phyloP scores from a whole-genome alignment of 2,797 vertebrate species.

The Pseudochirops corinnae region DNA sequence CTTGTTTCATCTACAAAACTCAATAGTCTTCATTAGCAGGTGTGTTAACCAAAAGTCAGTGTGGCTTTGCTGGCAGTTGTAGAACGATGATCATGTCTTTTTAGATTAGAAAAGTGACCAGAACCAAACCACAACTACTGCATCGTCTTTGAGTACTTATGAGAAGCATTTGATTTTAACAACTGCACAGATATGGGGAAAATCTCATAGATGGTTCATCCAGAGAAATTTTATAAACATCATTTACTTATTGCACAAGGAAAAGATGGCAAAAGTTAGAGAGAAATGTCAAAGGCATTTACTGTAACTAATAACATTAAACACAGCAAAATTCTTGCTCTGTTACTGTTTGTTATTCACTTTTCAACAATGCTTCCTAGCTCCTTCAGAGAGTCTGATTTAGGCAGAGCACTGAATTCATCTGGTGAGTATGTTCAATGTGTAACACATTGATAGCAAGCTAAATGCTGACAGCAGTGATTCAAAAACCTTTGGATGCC shows the following conservation, averaged over 20 bases:
- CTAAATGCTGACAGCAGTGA: slow-evolving; percentile 48
- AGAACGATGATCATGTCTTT: slow-evolving; percentile 39
- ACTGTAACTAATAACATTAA: slow-evolving; percentile 41
- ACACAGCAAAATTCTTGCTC: slow-evolving; percentile 4
- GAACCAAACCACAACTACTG: slow-evolving; percentile 40
- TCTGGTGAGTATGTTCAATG: slow-evolving; percentile 4
- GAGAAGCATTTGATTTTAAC: slow-evolving; percentile 42
- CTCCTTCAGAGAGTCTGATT: slow-evolving; percentile 58
- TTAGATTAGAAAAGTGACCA: slow-evolving; percentile 19
- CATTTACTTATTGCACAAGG: slow-evolving; percentile 49
- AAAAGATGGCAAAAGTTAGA: slow-evolving; percentile 23
- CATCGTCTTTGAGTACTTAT: slow-evolving; percentile 22
- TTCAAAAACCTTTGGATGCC: slow-evolving; percentile 13
- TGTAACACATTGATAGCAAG: background rate
- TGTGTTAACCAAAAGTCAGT: background rate
- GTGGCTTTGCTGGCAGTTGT: background rate
- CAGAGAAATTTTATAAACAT: slow-evolving; percentile 54
- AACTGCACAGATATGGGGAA: slow-evolving; percentile 37
- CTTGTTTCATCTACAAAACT: background rate
- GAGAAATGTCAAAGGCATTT: slow-evolving; percentile 31
- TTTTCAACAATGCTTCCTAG: slow-evolving; percentile 48
- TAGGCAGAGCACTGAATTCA: slow-evolving; percentile 29
- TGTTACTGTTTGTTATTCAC: slow-evolving; percentile 51
- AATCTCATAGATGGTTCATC: background rate
- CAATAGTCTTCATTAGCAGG: background rate